Percentiles rank a stretch among this genome's conserved stretches.
Evolutionary conservation across 2,888 invertebrate species (phyloP).

Genomic region (Orthosia cruda): DNA sequence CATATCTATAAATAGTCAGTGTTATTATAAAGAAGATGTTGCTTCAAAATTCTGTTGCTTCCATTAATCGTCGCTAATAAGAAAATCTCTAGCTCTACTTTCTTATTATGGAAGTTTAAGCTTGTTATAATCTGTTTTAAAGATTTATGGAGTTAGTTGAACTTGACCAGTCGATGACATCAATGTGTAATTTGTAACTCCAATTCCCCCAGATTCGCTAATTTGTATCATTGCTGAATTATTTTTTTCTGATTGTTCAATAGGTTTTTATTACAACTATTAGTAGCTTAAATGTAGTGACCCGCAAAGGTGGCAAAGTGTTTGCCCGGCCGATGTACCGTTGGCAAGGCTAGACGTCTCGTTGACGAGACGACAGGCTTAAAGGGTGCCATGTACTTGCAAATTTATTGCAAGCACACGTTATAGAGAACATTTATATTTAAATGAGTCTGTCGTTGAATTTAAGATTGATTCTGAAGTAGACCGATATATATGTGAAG

Average conservation of each 20-base stretch:
- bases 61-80: not conserved
- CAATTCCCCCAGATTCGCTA: not conserved
- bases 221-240: not conserved
- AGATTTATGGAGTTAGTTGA: not conserved
- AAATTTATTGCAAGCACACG: constrained; percentile 26
- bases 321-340: constrained; percentile 47
- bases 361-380: constrained; percentile 5
- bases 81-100: not conserved
- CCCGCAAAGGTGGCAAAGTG: constrained; percentile 39
- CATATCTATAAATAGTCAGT: constrained; percentile 1
- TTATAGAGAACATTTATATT: constrained; percentile 17
- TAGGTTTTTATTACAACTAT: not conserved
- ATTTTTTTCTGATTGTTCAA: not conserved
- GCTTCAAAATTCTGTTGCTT: not conserved
- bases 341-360: constrained; percentile 28
- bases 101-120: not conserved
- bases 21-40: not conserved
- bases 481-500: constrained; percentile 1
- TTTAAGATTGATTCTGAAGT: constrained; percentile 32
- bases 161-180: not conserved
- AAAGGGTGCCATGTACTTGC: constrained; percentile 15
- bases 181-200: not conserved
- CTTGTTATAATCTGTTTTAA: not conserved
- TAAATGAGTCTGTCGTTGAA: constrained; percentile 18
- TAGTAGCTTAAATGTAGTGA: constrained; percentile 18